These are phyloP conservation scores for Drosophila buzzatii DNA, from an alignment of 2,888 invertebrate species.

Conservation along the genomic window DNA sequence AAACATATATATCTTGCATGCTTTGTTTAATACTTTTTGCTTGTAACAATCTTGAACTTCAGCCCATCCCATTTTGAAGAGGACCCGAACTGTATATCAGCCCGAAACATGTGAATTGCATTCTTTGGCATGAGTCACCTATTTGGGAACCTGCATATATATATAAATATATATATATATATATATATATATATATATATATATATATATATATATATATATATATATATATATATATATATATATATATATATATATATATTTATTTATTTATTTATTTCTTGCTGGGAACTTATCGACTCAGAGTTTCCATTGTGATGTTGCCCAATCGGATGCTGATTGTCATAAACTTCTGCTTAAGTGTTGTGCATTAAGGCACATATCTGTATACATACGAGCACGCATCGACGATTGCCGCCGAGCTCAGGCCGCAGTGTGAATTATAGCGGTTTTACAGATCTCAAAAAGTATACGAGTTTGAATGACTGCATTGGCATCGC, in stretches of 20 bases:
- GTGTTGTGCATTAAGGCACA: slow-evolving; percentile 53
- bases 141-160: slow-evolving; percentile 25
- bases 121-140: slow-evolving; percentile 52
- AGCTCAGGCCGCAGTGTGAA: slow-evolving; percentile 35
- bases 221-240: not conserved
- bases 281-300: slow-evolving; percentile 11
- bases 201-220: not conserved
- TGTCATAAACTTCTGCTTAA: slow-evolving; percentile 62
- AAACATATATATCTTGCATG: slow-evolving; percentile 6
- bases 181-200: not conserved
- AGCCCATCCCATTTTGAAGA: slow-evolving; percentile 43
- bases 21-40: slow-evolving; percentile 30
- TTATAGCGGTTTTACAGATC: slow-evolving; percentile 44
- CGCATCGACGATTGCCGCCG: slow-evolving; percentile 40
- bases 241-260: not conserved
- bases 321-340: slow-evolving; percentile 17
- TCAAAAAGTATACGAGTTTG: slow-evolving; percentile 28
- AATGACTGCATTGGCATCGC: slow-evolving; percentile 38
- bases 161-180: not conserved
- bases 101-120: slow-evolving; percentile 50
- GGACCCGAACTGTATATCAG: slow-evolving; percentile 47
- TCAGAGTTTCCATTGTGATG: slow-evolving; percentile 43
- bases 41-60: slow-evolving; percentile 41
- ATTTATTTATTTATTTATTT: slow-evolving; percentile 9
- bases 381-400: slow-evolving; percentile 42